phyloP scores from a whole-genome alignment of 2,797 vertebrate genomes.

The Rhinichthys osculus region DNA sequence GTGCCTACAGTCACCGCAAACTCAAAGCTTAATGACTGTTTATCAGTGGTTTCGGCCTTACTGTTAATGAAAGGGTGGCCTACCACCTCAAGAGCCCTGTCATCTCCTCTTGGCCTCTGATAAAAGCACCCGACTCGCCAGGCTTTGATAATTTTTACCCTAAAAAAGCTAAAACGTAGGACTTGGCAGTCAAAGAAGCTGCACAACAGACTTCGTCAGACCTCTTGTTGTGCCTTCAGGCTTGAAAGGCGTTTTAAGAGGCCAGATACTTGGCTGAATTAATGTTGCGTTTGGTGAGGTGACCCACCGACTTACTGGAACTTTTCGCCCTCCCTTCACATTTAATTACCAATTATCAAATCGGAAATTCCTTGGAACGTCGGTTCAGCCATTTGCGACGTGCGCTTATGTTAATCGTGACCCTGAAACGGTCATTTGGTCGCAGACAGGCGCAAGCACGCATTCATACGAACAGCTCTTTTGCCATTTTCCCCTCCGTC shows the following conservation, averaged over 20 bases:
- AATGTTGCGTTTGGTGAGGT: conserved; percentile 42
- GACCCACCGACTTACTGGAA: conserved; percentile 33
- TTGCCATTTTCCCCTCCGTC: conserved; percentile 28
- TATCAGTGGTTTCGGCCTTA: conserved; percentile 41
- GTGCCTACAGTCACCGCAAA: conserved; percentile 10
- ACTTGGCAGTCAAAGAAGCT: conserved; percentile 41
- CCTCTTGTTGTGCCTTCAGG: conserved; percentile 43
- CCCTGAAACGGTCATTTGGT: conserved; percentile 15
- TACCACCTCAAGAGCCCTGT: conserved; percentile 32
- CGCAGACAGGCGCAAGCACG: not conserved
- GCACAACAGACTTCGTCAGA: conserved; percentile 40
- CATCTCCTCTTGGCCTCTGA: conserved; percentile 37
- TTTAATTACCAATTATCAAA: conserved; percentile 29
- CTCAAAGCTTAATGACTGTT: conserved; percentile 47
- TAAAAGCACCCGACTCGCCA: conserved; percentile 32
- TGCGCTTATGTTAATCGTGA: conserved; percentile 12
- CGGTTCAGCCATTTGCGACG: not conserved
- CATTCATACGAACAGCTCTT: not conserved
- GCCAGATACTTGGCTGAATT: conserved; percentile 45
- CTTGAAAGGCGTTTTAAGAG: conserved; percentile 29
- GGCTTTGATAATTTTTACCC: conserved; percentile 43
- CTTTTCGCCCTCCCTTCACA: not conserved
- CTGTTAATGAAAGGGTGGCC: conserved; percentile 44
- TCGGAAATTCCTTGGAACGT: conserved; percentile 14
- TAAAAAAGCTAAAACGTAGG: conserved; percentile 27